Percentiles rank a stretch among this genome's conserved stretches.
These are phyloP conservation scores for Pyrrhura leucotis DNA, from an alignment of 2,797 vertebrate species.

Conservation along the genomic window DNA sequence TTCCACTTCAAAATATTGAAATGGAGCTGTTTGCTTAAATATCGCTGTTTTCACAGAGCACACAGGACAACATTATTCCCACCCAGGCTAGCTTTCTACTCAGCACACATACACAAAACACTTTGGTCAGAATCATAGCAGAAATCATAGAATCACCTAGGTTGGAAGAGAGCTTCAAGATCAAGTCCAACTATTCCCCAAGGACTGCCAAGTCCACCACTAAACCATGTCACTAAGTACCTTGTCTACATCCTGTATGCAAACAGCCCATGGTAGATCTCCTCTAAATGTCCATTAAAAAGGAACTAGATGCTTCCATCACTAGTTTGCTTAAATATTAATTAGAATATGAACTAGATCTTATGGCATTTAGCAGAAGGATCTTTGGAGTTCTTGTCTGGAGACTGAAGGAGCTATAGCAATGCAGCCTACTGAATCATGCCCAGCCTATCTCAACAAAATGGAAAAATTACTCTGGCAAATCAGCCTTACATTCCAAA, in stretches of 20 bases:
- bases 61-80: background rate
- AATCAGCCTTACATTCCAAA: background rate
- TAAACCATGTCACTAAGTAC: background rate
- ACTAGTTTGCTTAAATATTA: background rate
- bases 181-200: background rate
- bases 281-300: background rate
- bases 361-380: background rate
- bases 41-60: background rate
- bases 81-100: background rate
- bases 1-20: background rate
- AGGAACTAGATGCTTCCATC: background rate
- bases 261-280: background rate
- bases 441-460: background rate
- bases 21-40: background rate
- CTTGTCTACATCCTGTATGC: background rate
- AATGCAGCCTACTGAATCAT: background rate
- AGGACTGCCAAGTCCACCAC: background rate
- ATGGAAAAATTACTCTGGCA: background rate
- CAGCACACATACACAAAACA: background rate
- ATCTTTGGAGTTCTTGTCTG: too few species aligned
- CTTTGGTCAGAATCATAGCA: background rate
- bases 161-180: background rate
- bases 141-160: background rate
- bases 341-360: background rate
- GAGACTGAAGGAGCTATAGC: background rate